Conservation (phyloP, 2,888 invertebrate species). For the Autographa gamma region DNA sequence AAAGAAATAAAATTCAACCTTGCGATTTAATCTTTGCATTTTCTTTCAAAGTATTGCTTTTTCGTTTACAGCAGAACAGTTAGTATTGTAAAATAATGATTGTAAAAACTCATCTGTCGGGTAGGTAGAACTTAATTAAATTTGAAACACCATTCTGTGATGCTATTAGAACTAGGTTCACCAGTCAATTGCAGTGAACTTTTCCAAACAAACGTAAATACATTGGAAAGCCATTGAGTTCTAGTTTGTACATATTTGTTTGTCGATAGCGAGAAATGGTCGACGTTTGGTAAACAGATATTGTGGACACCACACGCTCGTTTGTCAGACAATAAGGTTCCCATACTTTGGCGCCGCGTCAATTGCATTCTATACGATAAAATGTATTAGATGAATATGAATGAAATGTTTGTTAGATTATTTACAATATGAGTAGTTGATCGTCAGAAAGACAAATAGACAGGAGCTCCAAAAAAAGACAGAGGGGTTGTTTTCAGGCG, state of each 20-base stretch:
- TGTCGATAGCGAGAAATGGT: slow-evolving; percentile 47
- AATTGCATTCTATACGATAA: slow-evolving; percentile 19
- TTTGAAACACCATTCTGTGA: neutral
- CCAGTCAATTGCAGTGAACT: neutral
- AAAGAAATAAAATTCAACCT: too few relatives aligned
- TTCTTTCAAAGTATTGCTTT: too few relatives aligned
- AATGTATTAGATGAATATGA: neutral
- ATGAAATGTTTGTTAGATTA: neutral
- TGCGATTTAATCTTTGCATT: too few relatives aligned
- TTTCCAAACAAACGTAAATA: slow-evolving; percentile 11
- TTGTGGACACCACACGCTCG: slow-evolving; percentile 57
- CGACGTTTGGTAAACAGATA: slow-evolving; percentile 69
- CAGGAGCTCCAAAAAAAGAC: too few relatives aligned
- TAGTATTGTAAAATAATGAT: too few relatives aligned
- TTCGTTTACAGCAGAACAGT: too few relatives aligned
- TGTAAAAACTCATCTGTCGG: too few relatives aligned
- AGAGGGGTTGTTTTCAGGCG: too few relatives aligned
- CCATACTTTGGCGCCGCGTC: slow-evolving; percentile 48
- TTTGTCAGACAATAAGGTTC: slow-evolving; percentile 56
- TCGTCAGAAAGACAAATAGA: too few relatives aligned
- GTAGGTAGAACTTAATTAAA: neutral
- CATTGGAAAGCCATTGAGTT: slow-evolving; percentile 22
- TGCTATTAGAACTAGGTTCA: neutral
- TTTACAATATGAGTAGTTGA: neutral
- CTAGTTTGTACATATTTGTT: slow-evolving; percentile 39